phyloP scores from a whole-genome alignment of 2,797 vertebrate species.

The Rhyacichthys aspro region DNA sequence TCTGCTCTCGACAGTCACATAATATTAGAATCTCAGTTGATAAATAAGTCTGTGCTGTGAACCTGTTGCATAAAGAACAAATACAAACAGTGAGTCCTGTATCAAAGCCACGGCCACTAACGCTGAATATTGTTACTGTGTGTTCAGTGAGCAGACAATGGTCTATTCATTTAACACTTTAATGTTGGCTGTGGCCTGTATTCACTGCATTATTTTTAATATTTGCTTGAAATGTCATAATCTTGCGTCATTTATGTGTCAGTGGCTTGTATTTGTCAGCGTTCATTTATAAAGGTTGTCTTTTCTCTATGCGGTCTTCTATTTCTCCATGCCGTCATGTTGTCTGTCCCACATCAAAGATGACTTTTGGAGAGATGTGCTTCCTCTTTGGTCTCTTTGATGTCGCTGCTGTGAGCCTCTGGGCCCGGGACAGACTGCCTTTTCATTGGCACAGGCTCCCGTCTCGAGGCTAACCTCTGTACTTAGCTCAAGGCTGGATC shows the following conservation, averaged over 20 bases:
- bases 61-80: too few relatives aligned
- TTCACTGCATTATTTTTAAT: too few relatives aligned
- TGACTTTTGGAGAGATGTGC: conserved; percentile 36
- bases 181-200: neutral
- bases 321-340: conserved; percentile 45
- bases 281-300: conserved; percentile 15
- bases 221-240: too few relatives aligned
- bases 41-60: too few relatives aligned
- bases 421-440: conserved; percentile 50
- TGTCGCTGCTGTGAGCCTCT: conserved; percentile 36
- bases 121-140: too few relatives aligned
- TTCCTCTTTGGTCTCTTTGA: conserved; percentile 58
- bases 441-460: conserved; percentile 34
- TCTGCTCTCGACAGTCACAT: too few relatives aligned
- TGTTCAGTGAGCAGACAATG: too few relatives aligned
- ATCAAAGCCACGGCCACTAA: too few relatives aligned
- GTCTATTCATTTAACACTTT: too few relatives aligned
- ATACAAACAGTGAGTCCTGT: too few relatives aligned
- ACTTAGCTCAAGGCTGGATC: conserved; percentile 37
- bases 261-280: conserved; percentile 10
- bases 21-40: too few relatives aligned
- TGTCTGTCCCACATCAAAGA: conserved; percentile 59
- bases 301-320: conserved; percentile 21
- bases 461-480: conserved; percentile 49
- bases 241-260: too few relatives aligned